A percentile compares a stretch with the other conserved stretches of the same genome.
These are phyloP conservation scores for Branchinecta sandiegonensis DNA, from an alignment of 2,888 invertebrate species.

Conservation along the genomic window DNA sequence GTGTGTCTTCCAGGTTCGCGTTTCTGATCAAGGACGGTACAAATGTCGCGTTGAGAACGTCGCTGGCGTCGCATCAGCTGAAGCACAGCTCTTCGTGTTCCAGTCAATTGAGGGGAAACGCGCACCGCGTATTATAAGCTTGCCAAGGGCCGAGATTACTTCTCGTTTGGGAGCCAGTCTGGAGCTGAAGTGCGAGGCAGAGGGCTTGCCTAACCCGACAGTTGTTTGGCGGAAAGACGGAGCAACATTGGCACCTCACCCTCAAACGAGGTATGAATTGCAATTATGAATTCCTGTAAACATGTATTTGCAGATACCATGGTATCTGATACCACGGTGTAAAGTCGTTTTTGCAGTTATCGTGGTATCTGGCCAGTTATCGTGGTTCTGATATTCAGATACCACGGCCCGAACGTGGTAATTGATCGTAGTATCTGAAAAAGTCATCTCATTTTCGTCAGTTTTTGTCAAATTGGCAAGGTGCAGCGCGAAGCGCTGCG, in stretches of 20 bases:
- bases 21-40: conserved; percentile 43
- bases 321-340: too few relatives aligned
- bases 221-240: conserved; percentile 79
- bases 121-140: not conserved
- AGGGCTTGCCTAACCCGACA: conserved; percentile 57
- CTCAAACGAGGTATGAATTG: not conserved
- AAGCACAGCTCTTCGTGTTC: conserved; percentile 37
- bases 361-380: too few relatives aligned
- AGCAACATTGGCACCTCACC: not conserved
- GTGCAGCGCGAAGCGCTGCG: too few relatives aligned
- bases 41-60: conserved; percentile 62
- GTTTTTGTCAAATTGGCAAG: too few relatives aligned
- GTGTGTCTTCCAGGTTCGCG: conserved; percentile 2
- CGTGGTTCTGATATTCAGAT: too few relatives aligned
- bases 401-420: too few relatives aligned
- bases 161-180: conserved; percentile 37
- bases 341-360: too few relatives aligned
- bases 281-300: not conserved
- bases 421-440: too few relatives aligned
- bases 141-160: not conserved
- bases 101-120: not conserved
- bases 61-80: conserved; percentile 53
- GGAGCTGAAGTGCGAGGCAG: conserved; percentile 67
- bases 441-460: too few relatives aligned
- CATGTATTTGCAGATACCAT: too few relatives aligned